These are phyloP conservation scores for Conops quadrifasciatus DNA, from an alignment of 2,888 invertebrate genomes.

Conservation along the genomic window DNA sequence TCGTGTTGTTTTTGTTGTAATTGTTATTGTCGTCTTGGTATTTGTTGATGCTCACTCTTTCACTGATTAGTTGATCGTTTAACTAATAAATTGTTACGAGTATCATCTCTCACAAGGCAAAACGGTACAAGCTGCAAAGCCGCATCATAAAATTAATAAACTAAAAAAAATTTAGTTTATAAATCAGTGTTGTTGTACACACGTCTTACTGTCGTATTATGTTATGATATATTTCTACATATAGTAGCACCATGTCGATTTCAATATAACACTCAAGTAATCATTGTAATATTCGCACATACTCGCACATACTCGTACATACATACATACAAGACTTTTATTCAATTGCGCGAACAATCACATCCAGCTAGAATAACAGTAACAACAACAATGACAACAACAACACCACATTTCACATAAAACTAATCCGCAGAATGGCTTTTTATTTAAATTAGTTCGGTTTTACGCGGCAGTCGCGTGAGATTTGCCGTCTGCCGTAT, in stretches of 20 bases:
- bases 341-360: conserved; percentile 29
- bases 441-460: background rate
- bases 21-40: too few relatives aligned
- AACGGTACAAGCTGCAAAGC: background rate
- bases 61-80: background rate
- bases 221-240: background rate
- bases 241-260: background rate
- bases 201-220: too few relatives aligned
- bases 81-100: background rate
- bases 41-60: background rate
- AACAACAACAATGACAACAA: background rate
- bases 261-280: background rate
- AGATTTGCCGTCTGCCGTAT: background rate
- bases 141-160: too few relatives aligned
- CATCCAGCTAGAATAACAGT: background rate
- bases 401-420: background rate
- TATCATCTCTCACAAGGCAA: conserved; percentile 1
- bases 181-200: too few relatives aligned
- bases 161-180: too few relatives aligned
- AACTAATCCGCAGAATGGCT: background rate
- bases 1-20: background rate
- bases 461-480: background rate
- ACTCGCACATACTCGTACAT: too few relatives aligned
- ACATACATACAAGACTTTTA: background rate
- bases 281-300: background rate